phyloP scores from a whole-genome alignment of 2,113 vertebrate genomes.

The Falcunculus frontatus region DNA sequence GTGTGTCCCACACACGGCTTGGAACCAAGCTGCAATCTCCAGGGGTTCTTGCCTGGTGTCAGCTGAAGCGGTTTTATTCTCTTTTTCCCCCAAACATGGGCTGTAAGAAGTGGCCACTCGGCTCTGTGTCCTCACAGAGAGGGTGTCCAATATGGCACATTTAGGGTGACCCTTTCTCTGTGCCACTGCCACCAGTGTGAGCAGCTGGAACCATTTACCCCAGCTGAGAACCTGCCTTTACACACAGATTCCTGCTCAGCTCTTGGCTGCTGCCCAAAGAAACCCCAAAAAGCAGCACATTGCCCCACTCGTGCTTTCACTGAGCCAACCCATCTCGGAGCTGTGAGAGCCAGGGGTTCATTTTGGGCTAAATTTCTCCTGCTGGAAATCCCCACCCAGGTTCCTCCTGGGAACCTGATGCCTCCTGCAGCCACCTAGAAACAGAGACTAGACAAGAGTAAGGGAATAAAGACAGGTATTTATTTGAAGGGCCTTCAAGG shows the following conservation, averaged over 20 bases:
- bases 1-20: fast-evolving
- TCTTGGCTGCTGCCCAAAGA: not conserved
- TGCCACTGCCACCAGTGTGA: not conserved
- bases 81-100: fast-evolving
- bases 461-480: no score
- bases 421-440: no score
- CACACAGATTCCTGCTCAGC: not conserved
- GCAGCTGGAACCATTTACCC: not conserved
- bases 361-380: not conserved
- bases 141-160: not conserved
- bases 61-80: fast-evolving
- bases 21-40: not conserved
- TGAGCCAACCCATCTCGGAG: not conserved
- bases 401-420: conserved; percentile 23
- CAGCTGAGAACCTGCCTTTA: not conserved
- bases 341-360: not conserved
- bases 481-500: no score
- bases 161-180: not conserved
- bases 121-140: not conserved
- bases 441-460: no score
- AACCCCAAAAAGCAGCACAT: not conserved
- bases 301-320: not conserved
- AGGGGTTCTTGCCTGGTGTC: not conserved
- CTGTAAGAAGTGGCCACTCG: fast-evolving
- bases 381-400: conserved; percentile 31